Evolutionary conservation across 1,140 invertebrate species (phyloP).

Genomic region (Polypedilum pembai): DNA sequence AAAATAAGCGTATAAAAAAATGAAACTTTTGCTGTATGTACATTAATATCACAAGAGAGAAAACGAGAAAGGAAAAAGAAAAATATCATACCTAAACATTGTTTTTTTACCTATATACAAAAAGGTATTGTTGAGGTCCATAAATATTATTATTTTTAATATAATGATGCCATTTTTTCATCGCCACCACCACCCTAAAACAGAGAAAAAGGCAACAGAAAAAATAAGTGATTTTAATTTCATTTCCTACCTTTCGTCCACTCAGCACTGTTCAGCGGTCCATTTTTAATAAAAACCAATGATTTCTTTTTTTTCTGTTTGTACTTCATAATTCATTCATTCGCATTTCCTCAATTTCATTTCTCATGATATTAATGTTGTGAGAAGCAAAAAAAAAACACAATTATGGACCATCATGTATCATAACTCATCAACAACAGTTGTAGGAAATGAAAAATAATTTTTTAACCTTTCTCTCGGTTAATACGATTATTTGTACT

Average conservation of each 20-base stretch:
- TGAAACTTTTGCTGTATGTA: conserved; percentile 15
- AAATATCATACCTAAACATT: neutral
- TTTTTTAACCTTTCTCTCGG: too few species aligned
- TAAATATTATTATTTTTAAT: conserved; percentile 26
- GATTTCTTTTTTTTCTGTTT: neutral
- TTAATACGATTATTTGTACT: too few species aligned
- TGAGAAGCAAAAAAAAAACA: too few species aligned
- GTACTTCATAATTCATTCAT: neutral
- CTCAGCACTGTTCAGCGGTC: neutral
- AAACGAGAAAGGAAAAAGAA: neutral
- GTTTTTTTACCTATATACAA: neutral
- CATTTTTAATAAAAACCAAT: neutral
- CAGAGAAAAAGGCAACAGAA: neutral
- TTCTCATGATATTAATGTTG: too few species aligned
- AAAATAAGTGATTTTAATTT: neutral
- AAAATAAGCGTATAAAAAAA: neutral
- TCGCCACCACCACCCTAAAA: neutral
- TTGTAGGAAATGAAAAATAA: too few species aligned
- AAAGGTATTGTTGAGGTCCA: neutral
- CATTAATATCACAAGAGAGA: neutral
- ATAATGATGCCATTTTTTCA: conserved; percentile 22
- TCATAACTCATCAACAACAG: too few species aligned
- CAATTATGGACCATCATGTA: too few species aligned
- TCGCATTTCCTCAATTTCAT: too few species aligned
- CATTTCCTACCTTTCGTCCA: neutral